Base-by-base conservation (phyloP, 2,113 vertebrate genomes). In the Agapornis roseicollis region DNA sequence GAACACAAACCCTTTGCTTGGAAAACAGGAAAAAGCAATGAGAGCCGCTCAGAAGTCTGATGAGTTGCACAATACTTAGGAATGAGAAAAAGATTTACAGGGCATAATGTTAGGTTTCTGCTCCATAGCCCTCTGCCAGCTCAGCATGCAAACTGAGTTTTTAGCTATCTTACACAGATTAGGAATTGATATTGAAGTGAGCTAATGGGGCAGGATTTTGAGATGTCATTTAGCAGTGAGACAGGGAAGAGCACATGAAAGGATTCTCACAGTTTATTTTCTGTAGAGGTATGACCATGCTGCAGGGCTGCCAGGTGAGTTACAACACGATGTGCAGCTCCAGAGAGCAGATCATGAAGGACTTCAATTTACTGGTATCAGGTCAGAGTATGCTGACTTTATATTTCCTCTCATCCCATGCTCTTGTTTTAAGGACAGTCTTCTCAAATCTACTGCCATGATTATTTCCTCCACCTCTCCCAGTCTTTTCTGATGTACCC, bases 21-120 rank as follows among this genome's bases (percentile, higher is more conserved):
- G 74, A 94, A 95, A 81, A 74, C 91, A 95, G 89, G 96, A 96
- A 96, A 94, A 97, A 92, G 78, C 53, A 73, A 65, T 3, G 37
- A 69, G 37, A 39, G 53, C 70, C 72, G 92, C 49, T 77, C 39
- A 56, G 64, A 64, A 79, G n/a, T 80, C 71, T 88, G 35, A 35
- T 72, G 22, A 35, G 15, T 65, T 92, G 50, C 22, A 58, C 27
- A 47, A 9, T 63, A 33, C 20, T 58, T 68, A 41, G 49, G 39
- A 80, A 29, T 31, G 37, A 58, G 13, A 89, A 89, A 46, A 50
- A 63, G 3, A n/a, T 33, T 74, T 85, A 71, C 17, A 68, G 28
- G 15, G 50, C 11, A 23, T 80, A 25, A 78, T 64, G 18, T 47
- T 23, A 55, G 12, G 14, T 80, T 10, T 65, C 33, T 53, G 25